Conservation (phyloP, 2,797 vertebrate species). For the Pantherophis vulpinus region DNA sequence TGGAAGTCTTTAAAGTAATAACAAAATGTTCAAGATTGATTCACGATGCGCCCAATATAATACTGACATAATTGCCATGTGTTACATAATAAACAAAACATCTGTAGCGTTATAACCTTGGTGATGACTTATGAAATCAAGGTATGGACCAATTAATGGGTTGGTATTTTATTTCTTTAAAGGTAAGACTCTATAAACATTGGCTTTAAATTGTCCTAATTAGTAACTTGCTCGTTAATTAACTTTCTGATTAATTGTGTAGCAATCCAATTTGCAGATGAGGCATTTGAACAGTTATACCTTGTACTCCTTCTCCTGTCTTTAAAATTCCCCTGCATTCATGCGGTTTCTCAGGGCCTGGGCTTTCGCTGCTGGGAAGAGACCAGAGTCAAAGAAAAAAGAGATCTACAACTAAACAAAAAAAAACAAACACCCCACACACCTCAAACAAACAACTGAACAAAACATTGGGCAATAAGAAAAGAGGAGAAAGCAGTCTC, state of each 20-base stretch:
- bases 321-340: constrained; percentile 63
- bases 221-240: constrained; percentile 82
- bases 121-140: constrained; percentile 72
- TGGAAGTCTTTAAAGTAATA: constrained; percentile 52
- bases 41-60: constrained; percentile 60
- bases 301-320: constrained; percentile 71
- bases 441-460: neutral
- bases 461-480: neutral
- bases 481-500: neutral
- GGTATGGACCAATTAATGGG: constrained; percentile 74
- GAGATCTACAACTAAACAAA: neutral
- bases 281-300: constrained; percentile 75
- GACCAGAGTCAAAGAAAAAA: neutral
- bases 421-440: neutral
- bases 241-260: constrained; percentile 82
- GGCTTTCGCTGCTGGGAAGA: constrained; percentile 24
- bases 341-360: constrained; percentile 50
- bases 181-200: constrained; percentile 73
- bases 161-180: constrained; percentile 53
- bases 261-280: constrained; percentile 80
- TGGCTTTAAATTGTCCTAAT: constrained; percentile 78
- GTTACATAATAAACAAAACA: constrained; percentile 72
- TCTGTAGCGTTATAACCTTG: constrained; percentile 69
- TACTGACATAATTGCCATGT: constrained; percentile 70
- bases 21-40: constrained; percentile 60